phyloP scores from a whole-genome alignment of 1,140 invertebrate genomes.

The Scaptomyza graminum region DNA sequence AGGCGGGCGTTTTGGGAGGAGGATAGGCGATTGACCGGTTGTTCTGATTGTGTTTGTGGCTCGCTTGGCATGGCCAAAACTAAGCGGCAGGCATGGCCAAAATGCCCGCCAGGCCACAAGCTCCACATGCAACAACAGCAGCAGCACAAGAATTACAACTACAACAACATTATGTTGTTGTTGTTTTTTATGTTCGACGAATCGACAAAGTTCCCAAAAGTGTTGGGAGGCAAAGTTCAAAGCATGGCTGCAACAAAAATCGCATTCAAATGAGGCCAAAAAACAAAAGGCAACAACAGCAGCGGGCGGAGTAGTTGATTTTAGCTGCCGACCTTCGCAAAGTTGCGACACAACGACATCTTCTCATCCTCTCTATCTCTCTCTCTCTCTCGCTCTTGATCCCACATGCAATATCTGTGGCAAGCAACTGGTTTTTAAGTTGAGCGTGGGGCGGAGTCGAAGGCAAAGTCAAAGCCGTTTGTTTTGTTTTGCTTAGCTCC shows the following conservation, averaged over 20 bases:
- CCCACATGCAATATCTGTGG: conserved; percentile 12
- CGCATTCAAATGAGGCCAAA: conserved; percentile 62
- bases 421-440: conserved; percentile 73
- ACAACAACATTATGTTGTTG: conserved; percentile 20
- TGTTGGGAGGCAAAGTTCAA: conserved; percentile 69
- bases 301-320: too few relatives aligned
- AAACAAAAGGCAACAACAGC: conserved; percentile 18
- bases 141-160: conserved; percentile 7
- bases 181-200: conserved; percentile 6
- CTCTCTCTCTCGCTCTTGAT: background rate
- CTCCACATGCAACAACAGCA: conserved; percentile 28
- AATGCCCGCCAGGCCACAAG: conserved; percentile 20
- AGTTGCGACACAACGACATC: conserved; percentile 34
- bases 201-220: conserved; percentile 41
- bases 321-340: conserved; percentile 57
- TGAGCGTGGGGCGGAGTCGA: conserved; percentile 1
- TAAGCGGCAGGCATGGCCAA: conserved; percentile 31
- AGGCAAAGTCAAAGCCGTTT: conserved; percentile 39
- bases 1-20: background rate
- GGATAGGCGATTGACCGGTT: conserved; percentile 55
- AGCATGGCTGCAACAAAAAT: conserved; percentile 48
- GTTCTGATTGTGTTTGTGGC: conserved; percentile 33
- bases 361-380: background rate
- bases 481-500: conserved; percentile 24
- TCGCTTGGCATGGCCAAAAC: conserved; percentile 19